phyloP scores from a whole-genome alignment of 2,113 vertebrate genomes.

The Irena cyanogastra region DNA sequence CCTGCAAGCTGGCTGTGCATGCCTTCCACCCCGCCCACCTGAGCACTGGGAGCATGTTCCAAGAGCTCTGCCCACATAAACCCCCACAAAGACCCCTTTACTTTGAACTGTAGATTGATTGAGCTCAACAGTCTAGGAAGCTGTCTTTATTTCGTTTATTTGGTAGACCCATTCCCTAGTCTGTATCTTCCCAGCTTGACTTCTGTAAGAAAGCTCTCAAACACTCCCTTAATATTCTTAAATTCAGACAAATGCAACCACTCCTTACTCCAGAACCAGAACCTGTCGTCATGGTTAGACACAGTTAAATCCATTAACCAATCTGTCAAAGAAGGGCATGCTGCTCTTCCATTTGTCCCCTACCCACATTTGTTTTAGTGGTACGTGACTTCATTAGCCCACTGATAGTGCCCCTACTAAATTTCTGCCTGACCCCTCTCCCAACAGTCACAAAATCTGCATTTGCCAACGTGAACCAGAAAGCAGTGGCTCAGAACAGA shows the following conservation, averaged over 20 bases:
- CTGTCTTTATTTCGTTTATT: neutral
- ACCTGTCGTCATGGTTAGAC: neutral
- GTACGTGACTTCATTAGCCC: neutral
- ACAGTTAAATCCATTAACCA: neutral
- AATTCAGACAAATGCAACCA: neutral
- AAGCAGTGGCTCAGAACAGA: neutral
- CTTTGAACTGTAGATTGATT: rapidly evolving
- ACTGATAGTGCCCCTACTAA: neutral
- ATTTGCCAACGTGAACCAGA: neutral
- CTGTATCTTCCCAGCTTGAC: neutral
- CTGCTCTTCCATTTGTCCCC: neutral
- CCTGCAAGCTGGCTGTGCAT: neutral
- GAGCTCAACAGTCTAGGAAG: neutral
- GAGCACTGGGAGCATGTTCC: neutral
- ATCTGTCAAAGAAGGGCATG: neutral
- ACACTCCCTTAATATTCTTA: neutral
- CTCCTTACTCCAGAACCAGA: neutral
- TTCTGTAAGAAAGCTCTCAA: neutral
- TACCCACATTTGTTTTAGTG: neutral
- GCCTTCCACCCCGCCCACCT: neutral
- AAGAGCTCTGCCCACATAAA: neutral
- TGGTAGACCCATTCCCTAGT: neutral
- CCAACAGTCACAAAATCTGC: neutral
- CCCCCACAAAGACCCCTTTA: rapidly evolving
- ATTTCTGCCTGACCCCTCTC: neutral